Conservation (phyloP, 2,888 invertebrate genomes). For the Bugulina stolonifera region DNA sequence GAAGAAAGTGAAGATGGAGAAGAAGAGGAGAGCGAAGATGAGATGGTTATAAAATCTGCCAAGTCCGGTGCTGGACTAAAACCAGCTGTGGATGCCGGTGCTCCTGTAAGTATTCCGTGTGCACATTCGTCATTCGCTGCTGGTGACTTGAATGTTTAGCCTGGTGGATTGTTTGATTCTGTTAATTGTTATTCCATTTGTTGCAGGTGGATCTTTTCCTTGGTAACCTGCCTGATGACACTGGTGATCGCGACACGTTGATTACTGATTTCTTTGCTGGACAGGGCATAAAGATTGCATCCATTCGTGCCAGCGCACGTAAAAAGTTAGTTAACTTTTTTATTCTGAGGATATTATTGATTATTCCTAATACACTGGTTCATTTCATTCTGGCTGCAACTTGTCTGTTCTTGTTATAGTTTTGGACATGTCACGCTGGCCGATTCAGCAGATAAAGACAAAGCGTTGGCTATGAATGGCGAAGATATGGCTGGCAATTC, state of each 20-base stretch:
- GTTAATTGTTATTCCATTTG: background rate
- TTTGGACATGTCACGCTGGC: background rate
- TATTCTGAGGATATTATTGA: background rate
- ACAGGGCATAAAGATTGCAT: background rate
- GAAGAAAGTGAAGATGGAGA: slow-evolving; percentile 9
- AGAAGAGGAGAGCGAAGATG: slow-evolving; percentile 21
- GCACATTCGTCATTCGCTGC: background rate
- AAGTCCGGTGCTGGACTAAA: background rate
- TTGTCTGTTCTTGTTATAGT: background rate
- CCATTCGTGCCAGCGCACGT: background rate
- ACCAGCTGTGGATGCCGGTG: background rate
- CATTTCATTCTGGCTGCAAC: background rate
- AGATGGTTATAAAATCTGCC: background rate
- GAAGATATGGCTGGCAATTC: background rate
- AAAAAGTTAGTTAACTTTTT: background rate
- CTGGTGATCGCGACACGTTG: background rate
- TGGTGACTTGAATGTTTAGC: background rate
- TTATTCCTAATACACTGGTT: background rate
- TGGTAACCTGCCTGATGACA: slow-evolving; percentile 17
- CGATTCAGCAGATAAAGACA: background rate
- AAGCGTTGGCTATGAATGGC: background rate
- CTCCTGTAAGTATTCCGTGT: background rate
- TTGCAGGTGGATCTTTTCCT: background rate
- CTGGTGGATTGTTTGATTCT: background rate
- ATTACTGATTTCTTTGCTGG: background rate